phyloP scores from a whole-genome alignment of 2,888 invertebrate species.

The Latrodectus hesperus region DNA sequence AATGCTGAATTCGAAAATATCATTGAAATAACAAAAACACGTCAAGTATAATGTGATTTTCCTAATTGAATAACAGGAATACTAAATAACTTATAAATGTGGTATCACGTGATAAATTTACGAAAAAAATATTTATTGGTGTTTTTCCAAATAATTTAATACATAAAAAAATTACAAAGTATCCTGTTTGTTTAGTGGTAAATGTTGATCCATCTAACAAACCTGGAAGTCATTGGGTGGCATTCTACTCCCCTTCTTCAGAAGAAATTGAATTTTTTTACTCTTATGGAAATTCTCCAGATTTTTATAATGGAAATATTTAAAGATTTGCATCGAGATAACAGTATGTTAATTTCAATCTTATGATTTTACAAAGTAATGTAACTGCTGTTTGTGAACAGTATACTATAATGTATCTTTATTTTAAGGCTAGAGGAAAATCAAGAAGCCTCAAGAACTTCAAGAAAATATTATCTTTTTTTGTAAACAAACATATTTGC shows the following conservation, averaged over 20 bases:
- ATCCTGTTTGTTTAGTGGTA: neutral
- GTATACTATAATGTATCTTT: slow-evolving; percentile 3
- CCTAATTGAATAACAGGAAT: slow-evolving; percentile 19
- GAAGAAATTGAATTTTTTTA: slow-evolving; percentile 40
- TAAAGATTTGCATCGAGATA: neutral
- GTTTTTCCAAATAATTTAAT: slow-evolving; percentile 12
- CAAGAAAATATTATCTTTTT: neutral
- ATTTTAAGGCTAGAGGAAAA: neutral
- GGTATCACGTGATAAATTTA: neutral
- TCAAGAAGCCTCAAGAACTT: no score
- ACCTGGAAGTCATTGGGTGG: slow-evolving; percentile 51
- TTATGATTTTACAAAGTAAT: neutral
- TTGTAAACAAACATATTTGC: neutral
- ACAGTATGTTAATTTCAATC: slow-evolving; percentile 8
- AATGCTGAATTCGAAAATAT: slow-evolving; percentile 59
- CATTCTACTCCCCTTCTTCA: slow-evolving; percentile 18
- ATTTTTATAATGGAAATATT: slow-evolving; percentile 9
- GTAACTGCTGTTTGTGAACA: slow-evolving; percentile 9
- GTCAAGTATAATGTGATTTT: slow-evolving; percentile 10
- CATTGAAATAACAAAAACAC: slow-evolving; percentile 70
- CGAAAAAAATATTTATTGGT: slow-evolving; percentile 1
- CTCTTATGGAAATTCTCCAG: slow-evolving; percentile 36
- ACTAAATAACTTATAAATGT: neutral
- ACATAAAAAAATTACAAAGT: neutral
- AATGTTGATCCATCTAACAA: slow-evolving; percentile 27